Conservation (phyloP, 2,113 vertebrate species). For the Collichthys lucidus region DNA sequence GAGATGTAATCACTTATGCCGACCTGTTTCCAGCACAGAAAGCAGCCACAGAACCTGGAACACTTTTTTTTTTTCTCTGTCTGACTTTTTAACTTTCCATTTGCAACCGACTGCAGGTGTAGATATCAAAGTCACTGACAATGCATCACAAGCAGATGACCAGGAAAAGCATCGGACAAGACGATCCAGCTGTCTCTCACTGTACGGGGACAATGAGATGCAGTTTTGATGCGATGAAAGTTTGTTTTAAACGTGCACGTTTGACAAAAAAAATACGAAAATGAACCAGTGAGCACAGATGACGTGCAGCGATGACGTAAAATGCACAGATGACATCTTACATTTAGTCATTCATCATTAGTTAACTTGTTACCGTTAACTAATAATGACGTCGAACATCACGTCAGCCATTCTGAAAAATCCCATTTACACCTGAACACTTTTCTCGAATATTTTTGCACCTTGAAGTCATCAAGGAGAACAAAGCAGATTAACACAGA, state of each 20-base stretch:
- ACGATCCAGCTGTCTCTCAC: constrained; percentile 23
- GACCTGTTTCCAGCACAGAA: not conserved
- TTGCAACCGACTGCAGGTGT: not conserved
- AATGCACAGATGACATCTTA: constrained; percentile 59
- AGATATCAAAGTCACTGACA: constrained; percentile 2
- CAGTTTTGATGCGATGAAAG: not conserved
- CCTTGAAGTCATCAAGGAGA: not conserved
- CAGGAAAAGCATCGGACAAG: not conserved
- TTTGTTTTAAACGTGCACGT: constrained; percentile 34
- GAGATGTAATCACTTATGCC: constrained; percentile 30
- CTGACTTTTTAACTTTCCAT: not conserved
- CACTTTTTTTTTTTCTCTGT: not conserved
- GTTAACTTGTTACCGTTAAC: not conserved
- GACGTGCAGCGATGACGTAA: not conserved
- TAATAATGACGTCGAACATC: constrained; percentile 1
- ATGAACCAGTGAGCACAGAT: constrained; percentile 34
- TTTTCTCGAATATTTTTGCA: not conserved
- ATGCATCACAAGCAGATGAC: constrained; percentile 28
- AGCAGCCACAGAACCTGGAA: not conserved
- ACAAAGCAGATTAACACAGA: not conserved
- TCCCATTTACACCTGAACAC: not conserved
- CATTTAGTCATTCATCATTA: not conserved
- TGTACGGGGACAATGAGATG: not conserved
- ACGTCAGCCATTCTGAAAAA: constrained; percentile 11
- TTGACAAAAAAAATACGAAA: not conserved